Evolutionary conservation across 2,888 invertebrate genomes (phyloP), one percentile per base, ranked within the genome.

Genomic region (Lampropteryx suffumata): DNA sequence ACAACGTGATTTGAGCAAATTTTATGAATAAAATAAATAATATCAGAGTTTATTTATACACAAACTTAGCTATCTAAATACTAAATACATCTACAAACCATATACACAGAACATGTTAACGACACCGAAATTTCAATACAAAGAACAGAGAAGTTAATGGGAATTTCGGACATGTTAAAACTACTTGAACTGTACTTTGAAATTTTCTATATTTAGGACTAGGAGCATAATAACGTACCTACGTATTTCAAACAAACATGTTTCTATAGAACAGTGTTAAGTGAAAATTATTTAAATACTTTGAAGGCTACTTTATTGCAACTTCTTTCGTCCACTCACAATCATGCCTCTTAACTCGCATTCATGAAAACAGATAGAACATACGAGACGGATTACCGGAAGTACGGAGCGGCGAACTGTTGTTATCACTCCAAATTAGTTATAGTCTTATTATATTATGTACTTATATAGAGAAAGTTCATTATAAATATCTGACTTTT

Each of bases 1-100:
- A 55, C 49, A 57, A 57, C 50, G 39, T 52, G 55, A 53, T 34
- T 62, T 62, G 62, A 62, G 62, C 62, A 62, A 55, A 59, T 54
- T 55, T 54, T 52, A 52, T 39, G 12, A 55, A 55, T 54, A 55
- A 54, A 50, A 48, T 41, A 56, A 43, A 17, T 24, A 34, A n/a
- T 17, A 34, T 11, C 9, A 21, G 3, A 6, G 21, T 35, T 10
- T 29, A 55, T 51, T 28, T 44, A 27, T 43, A 54, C 41, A 54
- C 39, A 47, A 40, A 50, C 36, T 33, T 43, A 47, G 37, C 36
- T 40, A 50, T 34, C 43, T 40, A 36, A 43, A 30, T 27, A 44
- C 11, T 26, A 44, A 48, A 45, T 42, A 42, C 40, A 46, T 37
- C 17, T 50, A 54, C 34, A 24, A 27, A 37, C 21, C 7, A 24